Conservation (phyloP, 1,140 invertebrate genomes). For the Eriosoma lanigerum region DNA sequence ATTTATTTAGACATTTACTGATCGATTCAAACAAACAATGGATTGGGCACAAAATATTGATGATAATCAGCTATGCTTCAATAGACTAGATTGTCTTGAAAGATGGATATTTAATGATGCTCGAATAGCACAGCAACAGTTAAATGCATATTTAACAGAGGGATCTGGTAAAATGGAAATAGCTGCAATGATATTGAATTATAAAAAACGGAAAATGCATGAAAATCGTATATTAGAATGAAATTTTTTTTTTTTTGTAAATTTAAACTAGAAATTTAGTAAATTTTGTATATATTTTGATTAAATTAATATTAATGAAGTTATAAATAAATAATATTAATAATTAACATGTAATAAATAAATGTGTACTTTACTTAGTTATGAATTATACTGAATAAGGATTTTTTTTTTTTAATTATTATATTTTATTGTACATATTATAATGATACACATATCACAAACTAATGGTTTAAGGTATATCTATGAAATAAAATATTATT, state of each 20-base stretch:
- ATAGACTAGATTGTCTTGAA: constrained; percentile 63
- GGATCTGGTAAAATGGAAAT: constrained; percentile 61
- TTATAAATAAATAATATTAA: background rate
- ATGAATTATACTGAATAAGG: no score
- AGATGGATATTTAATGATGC: constrained; percentile 61
- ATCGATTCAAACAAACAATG: constrained; percentile 62
- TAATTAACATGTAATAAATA: background rate
- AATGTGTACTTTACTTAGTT: background rate
- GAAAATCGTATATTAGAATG: constrained; percentile 40
- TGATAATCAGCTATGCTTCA: constrained; percentile 59
- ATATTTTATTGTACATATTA: no score
- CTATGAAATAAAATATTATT: no score
- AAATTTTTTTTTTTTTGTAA: background rate
- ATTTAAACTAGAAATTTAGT: background rate
- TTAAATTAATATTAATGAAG: background rate
- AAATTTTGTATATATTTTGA: background rate
- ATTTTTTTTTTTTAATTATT: no score
- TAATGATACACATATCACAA: no score
- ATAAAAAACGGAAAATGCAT: constrained; percentile 62
- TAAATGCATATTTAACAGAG: constrained; percentile 61
- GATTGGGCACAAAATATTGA: constrained; percentile 62
- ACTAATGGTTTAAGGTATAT: no score
- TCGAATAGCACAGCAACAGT: constrained; percentile 59
- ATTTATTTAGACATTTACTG: constrained; percentile 60
- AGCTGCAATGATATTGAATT: constrained; percentile 62